These are phyloP conservation scores for Caenorhabditis parvicauda DNA, from an alignment of 2,888 invertebrate genomes.

Conservation along the genomic window DNA sequence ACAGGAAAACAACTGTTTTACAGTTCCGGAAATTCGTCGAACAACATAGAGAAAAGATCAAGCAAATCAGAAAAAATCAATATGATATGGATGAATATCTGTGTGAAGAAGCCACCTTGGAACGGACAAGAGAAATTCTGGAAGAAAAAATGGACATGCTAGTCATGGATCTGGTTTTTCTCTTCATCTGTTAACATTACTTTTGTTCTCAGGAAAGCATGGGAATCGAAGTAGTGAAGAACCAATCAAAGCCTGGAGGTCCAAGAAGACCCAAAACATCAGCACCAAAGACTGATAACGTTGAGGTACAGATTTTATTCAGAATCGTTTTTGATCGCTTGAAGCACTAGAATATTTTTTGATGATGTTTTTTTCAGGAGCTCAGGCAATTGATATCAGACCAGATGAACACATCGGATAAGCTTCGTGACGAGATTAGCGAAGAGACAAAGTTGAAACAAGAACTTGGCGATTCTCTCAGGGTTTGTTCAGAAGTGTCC, in stretches of 20 bases:
- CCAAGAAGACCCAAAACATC: conserved; percentile 57
- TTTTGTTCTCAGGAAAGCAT: conserved; percentile 43
- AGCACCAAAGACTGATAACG: conserved; percentile 45
- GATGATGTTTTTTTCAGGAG: no score
- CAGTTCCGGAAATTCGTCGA: conserved; percentile 81
- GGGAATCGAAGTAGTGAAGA: conserved; percentile 51
- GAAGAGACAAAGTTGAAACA: no score
- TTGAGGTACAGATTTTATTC: conserved; percentile 19
- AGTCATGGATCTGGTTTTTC: background rate
- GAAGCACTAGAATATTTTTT: no score
- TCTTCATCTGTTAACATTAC: background rate
- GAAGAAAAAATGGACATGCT: conserved; percentile 66
- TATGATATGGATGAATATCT: conserved; percentile 74
- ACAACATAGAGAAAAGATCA: conserved; percentile 77
- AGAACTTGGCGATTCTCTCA: no score
- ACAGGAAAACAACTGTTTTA: conserved; percentile 19
- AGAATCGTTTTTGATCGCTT: background rate
- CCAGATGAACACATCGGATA: background rate
- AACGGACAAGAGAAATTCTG: conserved; percentile 77
- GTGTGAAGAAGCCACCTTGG: conserved; percentile 76
- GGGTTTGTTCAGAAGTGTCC: no score
- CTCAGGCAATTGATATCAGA: background rate
- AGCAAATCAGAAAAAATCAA: conserved; percentile 78
- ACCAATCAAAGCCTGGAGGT: conserved; percentile 25
- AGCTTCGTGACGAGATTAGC: no score